These are phyloP conservation scores for Cynodonichthys magdalenae DNA, from an alignment of 2,797 vertebrate genomes.

Conservation along the genomic window DNA sequence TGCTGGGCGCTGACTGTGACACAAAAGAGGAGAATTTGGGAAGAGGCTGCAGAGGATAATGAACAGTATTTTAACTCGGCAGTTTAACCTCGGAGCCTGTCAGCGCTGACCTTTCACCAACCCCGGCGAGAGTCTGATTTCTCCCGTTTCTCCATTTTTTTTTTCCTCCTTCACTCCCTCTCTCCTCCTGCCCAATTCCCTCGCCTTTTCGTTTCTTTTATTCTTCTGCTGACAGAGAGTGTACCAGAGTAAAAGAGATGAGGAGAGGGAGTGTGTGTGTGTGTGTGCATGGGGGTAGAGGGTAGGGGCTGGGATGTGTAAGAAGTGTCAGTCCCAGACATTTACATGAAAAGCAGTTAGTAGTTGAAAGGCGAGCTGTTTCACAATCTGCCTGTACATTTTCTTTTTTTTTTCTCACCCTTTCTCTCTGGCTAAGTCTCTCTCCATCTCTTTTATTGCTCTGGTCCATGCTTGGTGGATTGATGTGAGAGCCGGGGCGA, in stretches of 20 bases:
- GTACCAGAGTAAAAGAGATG: slow-evolving; percentile 72
- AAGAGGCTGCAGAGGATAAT: slow-evolving; percentile 95
- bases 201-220: slow-evolving; percentile 71
- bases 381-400: slow-evolving; percentile 97
- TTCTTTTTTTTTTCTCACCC: slow-evolving; percentile 78
- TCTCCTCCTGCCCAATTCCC: slow-evolving; percentile 60
- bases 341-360: slow-evolving; percentile 99
- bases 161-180: slow-evolving; percentile 56
- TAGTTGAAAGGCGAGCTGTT: slow-evolving; percentile 95
- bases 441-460: slow-evolving; percentile 89
- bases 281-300: slow-evolving; percentile 31
- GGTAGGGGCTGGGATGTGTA: slow-evolving; percentile 85
- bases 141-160: slow-evolving; percentile 78
- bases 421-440: slow-evolving; percentile 75
- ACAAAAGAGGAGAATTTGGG: slow-evolving; percentile 97
- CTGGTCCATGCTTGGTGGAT: slow-evolving; percentile 81
- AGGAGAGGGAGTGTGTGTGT: slow-evolving; percentile 38
- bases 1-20: slow-evolving; percentile 91
- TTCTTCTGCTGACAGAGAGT: slow-evolving; percentile 79
- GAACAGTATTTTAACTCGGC: slow-evolving; percentile 99
- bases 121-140: slow-evolving; percentile 97
- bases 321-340: slow-evolving; percentile 95
- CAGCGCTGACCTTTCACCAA: slow-evolving; percentile 99
- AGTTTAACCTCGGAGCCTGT: slow-evolving; percentile 99
- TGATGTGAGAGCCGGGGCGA: slow-evolving; percentile 86